Evolutionary conservation across 2,113 vertebrate genomes (phyloP).

Genomic region (Spilogale gracilis): DNA sequence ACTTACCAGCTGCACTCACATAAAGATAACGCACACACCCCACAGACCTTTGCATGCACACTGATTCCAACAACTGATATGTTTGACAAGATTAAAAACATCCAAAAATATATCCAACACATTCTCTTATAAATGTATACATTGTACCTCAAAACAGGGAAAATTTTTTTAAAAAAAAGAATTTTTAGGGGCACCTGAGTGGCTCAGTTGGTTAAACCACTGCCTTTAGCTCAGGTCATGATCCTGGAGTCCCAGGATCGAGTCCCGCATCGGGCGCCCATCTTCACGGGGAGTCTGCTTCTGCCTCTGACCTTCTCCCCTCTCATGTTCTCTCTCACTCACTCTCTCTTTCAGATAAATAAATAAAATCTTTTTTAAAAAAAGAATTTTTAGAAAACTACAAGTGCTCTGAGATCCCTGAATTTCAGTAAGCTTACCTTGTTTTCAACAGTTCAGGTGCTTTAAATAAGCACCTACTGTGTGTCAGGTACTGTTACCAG

Average conservation of each 20-base stretch:
- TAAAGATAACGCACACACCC: neutral
- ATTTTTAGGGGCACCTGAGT: too few relatives aligned
- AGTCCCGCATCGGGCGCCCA: too few relatives aligned
- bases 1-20: neutral
- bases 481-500: neutral
- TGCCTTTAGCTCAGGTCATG: too few relatives aligned
- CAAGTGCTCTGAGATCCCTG: neutral
- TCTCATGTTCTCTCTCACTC: too few relatives aligned
- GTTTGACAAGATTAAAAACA: conserved; percentile 37
- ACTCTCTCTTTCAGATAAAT: too few relatives aligned
- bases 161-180: neutral
- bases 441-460: neutral
- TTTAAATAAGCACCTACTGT: neutral
- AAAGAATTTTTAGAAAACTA: neutral
- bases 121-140: neutral
- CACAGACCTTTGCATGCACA: neutral
- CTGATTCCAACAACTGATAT: neutral
- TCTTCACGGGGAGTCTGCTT: too few relatives aligned
- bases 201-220: too few relatives aligned
- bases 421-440: conserved; percentile 33
- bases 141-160: neutral
- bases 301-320: too few relatives aligned
- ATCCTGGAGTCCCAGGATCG: too few relatives aligned
- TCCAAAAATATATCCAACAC: neutral
- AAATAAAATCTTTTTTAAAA: neutral